phyloP scores from a whole-genome alignment of 2,797 vertebrate genomes.

The Anas bernieri region DNA sequence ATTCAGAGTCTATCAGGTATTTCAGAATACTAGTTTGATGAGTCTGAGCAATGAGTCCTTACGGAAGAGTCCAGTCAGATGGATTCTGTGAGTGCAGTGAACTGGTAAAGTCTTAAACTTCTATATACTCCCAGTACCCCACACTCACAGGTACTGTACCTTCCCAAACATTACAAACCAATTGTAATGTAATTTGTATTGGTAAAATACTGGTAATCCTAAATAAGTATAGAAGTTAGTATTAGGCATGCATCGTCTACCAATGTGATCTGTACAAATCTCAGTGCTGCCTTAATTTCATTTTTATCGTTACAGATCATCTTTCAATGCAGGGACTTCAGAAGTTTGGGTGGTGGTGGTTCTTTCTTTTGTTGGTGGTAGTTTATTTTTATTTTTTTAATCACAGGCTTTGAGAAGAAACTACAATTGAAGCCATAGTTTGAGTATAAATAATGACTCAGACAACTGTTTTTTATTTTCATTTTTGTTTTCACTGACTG shows the following conservation, averaged over 20 bases:
- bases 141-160: neutral
- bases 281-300: neutral
- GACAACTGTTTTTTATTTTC: slow-evolving; percentile 83
- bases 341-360: neutral
- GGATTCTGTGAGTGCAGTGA: neutral
- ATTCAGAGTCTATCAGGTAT: neutral
- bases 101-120: neutral
- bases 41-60: neutral
- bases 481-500: slow-evolving; percentile 81
- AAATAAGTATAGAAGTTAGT: neutral
- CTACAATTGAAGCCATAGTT: slow-evolving; percentile 48
- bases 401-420: slow-evolving; percentile 38
- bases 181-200: no score
- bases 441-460: slow-evolving; percentile 67
- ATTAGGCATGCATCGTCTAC: neutral
- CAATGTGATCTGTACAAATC: neutral
- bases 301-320: neutral
- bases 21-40: neutral
- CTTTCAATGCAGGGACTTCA: neutral
- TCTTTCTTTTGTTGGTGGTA: neutral
- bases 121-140: neutral
- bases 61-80: neutral
- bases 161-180: neutral
- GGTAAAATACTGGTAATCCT: neutral
- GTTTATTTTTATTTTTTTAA: slow-evolving; percentile 4